A percentile compares a stretch with the other conserved stretches of the same genome.
phyloP scores from a whole-genome alignment of 2,888 invertebrate genomes.

The Blomia tropicalis region DNA sequence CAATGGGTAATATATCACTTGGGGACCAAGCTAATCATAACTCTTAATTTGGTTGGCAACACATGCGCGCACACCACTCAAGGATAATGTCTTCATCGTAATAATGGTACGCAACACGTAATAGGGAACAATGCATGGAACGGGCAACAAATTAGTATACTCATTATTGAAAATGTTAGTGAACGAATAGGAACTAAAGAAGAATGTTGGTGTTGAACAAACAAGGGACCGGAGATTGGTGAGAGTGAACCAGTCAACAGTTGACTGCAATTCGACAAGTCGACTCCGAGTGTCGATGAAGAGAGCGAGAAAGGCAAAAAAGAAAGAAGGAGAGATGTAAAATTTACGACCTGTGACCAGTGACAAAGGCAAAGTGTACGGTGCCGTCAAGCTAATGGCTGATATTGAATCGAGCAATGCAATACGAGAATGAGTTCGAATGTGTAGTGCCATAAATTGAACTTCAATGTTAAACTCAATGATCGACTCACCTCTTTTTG shows the following conservation, averaged over 20 bases:
- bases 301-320: neutral
- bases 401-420: neutral
- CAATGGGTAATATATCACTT: slow-evolving; percentile 1
- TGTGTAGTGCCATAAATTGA: neutral
- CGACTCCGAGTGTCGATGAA: neutral
- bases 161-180: neutral
- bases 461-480: neutral
- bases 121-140: neutral
- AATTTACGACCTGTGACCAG: slow-evolving; percentile 12
- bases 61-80: neutral
- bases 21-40: slow-evolving; percentile 4
- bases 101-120: slow-evolving; percentile 3
- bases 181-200: too few relatives aligned
- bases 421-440: neutral
- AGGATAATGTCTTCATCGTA: slow-evolving; percentile 7
- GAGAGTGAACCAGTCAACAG: too few relatives aligned
- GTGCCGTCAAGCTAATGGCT: neutral
- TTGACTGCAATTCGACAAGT: too few relatives aligned
- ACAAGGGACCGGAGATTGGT: neutral
- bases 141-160: slow-evolving; percentile 3
- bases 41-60: slow-evolving; percentile 7
- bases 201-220: slow-evolving; percentile 3
- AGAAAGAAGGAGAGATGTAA: neutral
- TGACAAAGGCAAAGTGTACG: neutral
- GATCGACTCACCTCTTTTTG: too few relatives aligned